Conservation (phyloP, 2,888 invertebrate genomes). For the Seladonia tumulorum region DNA sequence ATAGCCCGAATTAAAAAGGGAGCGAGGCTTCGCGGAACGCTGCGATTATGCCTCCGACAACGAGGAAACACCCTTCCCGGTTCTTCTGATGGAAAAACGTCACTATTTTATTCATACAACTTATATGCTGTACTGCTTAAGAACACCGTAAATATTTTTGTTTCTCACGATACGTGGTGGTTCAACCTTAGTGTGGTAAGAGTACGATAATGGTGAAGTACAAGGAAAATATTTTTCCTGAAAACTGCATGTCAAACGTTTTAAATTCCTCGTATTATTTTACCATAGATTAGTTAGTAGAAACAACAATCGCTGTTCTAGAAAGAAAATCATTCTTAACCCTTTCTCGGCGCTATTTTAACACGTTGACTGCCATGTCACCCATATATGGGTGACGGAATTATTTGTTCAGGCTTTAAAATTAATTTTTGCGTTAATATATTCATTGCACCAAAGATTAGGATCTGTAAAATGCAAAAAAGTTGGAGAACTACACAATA, state of each 20-base stretch:
- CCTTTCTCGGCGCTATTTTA: too few relatives aligned
- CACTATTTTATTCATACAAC: neutral
- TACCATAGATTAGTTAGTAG: too few relatives aligned
- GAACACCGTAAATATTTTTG: neutral
- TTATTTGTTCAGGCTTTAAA: too few relatives aligned
- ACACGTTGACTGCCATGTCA: too few relatives aligned
- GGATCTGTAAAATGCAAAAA: too few relatives aligned
- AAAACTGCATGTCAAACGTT: too few relatives aligned
- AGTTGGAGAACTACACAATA: too few relatives aligned
- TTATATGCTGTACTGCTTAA: neutral
- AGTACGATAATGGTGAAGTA: neutral
- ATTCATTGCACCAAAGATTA: too few relatives aligned
- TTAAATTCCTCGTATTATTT: too few relatives aligned
- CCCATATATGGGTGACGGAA: too few relatives aligned
- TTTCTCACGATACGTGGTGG: neutral
- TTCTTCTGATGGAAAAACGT: neutral
- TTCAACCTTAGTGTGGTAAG: neutral
- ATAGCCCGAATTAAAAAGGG: constrained; percentile 64
- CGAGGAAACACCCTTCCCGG: neutral
- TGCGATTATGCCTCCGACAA: constrained; percentile 55
- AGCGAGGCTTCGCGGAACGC: constrained; percentile 27
- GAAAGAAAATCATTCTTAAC: neutral
- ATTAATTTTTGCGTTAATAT: too few relatives aligned
- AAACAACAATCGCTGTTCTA: neutral
- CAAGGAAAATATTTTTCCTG: too few relatives aligned